Evolutionary conservation across 2,888 invertebrate species (phyloP).

Genomic region (Chloromyia formosa): DNA sequence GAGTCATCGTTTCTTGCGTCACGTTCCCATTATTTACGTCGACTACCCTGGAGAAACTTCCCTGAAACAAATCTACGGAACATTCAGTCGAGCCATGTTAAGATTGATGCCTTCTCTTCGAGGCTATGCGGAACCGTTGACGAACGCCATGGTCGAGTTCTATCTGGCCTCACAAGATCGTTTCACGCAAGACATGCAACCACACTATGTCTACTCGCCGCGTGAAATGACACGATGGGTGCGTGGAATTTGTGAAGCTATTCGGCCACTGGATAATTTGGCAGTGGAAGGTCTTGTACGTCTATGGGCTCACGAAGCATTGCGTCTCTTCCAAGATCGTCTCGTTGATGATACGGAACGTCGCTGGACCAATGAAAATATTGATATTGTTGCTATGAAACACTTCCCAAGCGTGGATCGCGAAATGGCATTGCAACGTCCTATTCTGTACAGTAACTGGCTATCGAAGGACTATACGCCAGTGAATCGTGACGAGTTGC

Average conservation of each 20-base stretch:
- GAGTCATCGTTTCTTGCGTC: slow-evolving; percentile 86
- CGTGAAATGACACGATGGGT: slow-evolving; percentile 99
- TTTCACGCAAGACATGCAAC: slow-evolving; percentile 99
- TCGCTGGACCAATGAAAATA: slow-evolving; percentile 97
- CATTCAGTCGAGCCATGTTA: slow-evolving; percentile 98
- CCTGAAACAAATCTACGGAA: slow-evolving; percentile 97
- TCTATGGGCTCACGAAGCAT: slow-evolving; percentile 99
- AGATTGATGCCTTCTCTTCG: slow-evolving; percentile 90
- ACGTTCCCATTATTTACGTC: slow-evolving; percentile 98
- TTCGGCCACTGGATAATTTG: slow-evolving; percentile 90
- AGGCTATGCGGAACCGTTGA: slow-evolving; percentile 94
- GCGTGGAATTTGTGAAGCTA: slow-evolving; percentile 98
- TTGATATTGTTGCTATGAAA: slow-evolving; percentile 89
- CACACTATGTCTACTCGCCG: slow-evolving; percentile 99
- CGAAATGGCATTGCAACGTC: slow-evolving; percentile 87
- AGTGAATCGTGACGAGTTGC: slow-evolving; percentile 91
- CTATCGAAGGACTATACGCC: slow-evolving; percentile 97
- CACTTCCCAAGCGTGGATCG: slow-evolving; percentile 92
- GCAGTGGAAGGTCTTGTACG: slow-evolving; percentile 94
- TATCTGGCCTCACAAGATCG: slow-evolving; percentile 96
- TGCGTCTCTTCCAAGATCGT: slow-evolving; percentile 95
- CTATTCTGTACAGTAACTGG: slow-evolving; percentile 99
- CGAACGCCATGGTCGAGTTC: slow-evolving; percentile 99
- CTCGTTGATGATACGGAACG: slow-evolving; percentile 95
- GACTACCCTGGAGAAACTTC: slow-evolving; percentile 99